Evolutionary conservation across 2,113 vertebrate genomes (phyloP).

Genomic region (Apus apus): DNA sequence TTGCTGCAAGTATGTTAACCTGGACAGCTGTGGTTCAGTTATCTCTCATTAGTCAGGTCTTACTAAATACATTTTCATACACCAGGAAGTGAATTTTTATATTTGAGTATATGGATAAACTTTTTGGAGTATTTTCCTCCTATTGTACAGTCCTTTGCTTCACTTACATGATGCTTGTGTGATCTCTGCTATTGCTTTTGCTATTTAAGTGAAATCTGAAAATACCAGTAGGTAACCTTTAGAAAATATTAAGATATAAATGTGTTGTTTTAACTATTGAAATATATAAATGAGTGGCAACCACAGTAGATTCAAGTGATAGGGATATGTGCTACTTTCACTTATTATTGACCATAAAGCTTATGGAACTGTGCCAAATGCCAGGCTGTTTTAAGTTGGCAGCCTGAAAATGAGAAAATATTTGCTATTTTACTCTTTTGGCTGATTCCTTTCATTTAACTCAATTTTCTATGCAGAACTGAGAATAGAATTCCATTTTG

Average conservation of each 20-base stretch:
- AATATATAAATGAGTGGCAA: neutral
- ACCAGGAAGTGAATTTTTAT: neutral
- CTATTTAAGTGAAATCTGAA: neutral
- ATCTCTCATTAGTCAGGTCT: neutral
- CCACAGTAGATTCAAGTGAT: neutral
- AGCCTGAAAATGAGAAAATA: neutral
- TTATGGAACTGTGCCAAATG: neutral
- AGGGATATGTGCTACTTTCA: neutral
- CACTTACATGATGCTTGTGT: neutral
- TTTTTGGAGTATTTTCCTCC: rapidly evolving
- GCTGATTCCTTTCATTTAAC: neutral
- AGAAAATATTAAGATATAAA: neutral
- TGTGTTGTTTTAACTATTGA: neutral
- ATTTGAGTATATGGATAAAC: neutral
- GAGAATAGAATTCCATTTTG: neutral
- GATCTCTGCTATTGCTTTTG: neutral
- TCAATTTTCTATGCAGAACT: neutral
- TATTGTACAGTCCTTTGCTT: neutral
- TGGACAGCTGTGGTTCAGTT: neutral
- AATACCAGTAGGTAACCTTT: neutral
- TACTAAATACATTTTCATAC: neutral
- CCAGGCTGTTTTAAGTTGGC: neutral
- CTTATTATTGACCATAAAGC: neutral
- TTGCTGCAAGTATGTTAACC: neutral
- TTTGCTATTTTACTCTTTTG: neutral